Evolutionary conservation across 1,140 invertebrate species (phyloP).

Genomic region (Akabosia matsudoensis): DNA sequence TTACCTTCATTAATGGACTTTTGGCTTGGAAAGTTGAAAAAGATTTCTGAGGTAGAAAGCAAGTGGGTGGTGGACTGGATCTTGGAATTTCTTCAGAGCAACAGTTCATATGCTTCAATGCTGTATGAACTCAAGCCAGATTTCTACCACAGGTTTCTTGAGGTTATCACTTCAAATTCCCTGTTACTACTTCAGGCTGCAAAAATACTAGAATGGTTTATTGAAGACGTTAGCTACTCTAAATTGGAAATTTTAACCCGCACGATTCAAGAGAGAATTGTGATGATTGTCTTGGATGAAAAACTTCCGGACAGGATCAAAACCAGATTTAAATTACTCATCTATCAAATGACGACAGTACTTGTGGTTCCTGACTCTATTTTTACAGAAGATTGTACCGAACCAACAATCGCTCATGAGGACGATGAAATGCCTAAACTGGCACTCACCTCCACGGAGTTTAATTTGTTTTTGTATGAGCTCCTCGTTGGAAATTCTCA

Average conservation of each 20-base stretch:
- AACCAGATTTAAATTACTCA: neutral
- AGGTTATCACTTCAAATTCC: neutral
- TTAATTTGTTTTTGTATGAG: conserved; percentile 27
- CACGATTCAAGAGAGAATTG: neutral
- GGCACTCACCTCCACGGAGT: conserved; percentile 23
- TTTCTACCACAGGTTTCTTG: conserved; percentile 32
- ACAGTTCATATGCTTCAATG: conserved; percentile 35
- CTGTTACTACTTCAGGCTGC: conserved; percentile 5
- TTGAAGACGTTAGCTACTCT: conserved; percentile 26
- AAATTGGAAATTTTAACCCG: conserved; percentile 27
- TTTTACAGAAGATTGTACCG: neutral
- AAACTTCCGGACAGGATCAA: conserved; percentile 1
- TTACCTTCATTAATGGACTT: conserved; percentile 38
- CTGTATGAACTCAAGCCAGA: conserved; percentile 26
- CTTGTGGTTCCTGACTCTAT: neutral
- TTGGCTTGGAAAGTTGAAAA: conserved; percentile 30
- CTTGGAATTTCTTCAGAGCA: conserved; percentile 38
- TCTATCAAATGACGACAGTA: neutral
- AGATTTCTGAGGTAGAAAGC: neutral
- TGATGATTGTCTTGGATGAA: neutral
- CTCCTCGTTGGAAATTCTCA: neutral
- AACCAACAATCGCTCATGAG: neutral
- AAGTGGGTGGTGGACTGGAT: conserved; percentile 40
- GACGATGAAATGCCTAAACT: neutral
- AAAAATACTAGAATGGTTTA: conserved; percentile 29